phyloP scores from a whole-genome alignment of 2,888 invertebrate species.

The Hydropsyche betteni region DNA sequence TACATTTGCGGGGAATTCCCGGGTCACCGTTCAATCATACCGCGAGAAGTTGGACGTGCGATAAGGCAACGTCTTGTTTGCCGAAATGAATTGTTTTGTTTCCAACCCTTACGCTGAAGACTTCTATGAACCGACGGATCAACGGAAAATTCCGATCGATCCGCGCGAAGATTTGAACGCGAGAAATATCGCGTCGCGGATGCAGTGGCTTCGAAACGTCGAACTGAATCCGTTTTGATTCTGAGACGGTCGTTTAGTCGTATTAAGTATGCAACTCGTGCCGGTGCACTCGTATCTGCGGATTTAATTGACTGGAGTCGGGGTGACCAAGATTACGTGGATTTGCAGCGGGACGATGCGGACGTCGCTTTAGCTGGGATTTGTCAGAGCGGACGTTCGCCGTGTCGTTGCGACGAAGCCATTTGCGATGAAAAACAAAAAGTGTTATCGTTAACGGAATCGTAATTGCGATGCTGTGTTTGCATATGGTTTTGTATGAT shows the following conservation, averaged over 20 bases:
- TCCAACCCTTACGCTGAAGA: neutral
- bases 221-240: neutral
- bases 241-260: neutral
- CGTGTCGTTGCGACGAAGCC: constrained; percentile 2
- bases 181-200: neutral
- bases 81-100: constrained; percentile 19
- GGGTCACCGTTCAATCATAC: constrained; percentile 25
- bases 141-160: neutral
- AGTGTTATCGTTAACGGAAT: too few relatives aligned
- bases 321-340: constrained; percentile 1
- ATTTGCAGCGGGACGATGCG: neutral
- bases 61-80: constrained; percentile 27
- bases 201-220: neutral
- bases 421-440: too few relatives aligned
- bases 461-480: too few relatives aligned
- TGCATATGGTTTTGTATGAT: too few relatives aligned
- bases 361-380: neutral
- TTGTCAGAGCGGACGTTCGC: neutral
- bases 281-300: constrained; percentile 25
- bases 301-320: constrained; percentile 31
- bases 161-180: neutral
- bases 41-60: constrained; percentile 18
- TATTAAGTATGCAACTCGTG: constrained; percentile 29
- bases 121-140: neutral
- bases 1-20: constrained; percentile 3